A percentile compares a stretch with the other conserved stretches of the same genome.
These are phyloP conservation scores for Parnassius glacialis DNA, from an alignment of 2,888 invertebrate species.

Conservation along the genomic window DNA sequence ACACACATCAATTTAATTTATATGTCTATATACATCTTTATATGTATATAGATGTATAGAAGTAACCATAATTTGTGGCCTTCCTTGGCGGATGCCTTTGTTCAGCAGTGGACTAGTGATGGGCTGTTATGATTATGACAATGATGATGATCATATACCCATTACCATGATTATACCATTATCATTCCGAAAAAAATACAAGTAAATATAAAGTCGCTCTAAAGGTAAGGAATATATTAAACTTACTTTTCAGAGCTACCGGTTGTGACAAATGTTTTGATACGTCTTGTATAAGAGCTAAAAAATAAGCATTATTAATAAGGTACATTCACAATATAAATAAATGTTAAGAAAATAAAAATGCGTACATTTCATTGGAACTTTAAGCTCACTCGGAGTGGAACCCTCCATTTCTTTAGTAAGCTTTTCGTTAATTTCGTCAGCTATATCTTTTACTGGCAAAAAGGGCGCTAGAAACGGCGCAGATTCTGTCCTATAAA, in stretches of 20 bases:
- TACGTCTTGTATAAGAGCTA: conserved; percentile 54
- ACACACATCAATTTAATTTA: too few relatives aligned
- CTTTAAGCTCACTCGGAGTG: conserved; percentile 44
- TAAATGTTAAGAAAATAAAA: not conserved
- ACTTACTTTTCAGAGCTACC: conserved; percentile 59
- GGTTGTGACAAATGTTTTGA: conserved; percentile 55
- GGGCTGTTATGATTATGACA: too few relatives aligned
- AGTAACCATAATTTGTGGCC: too few relatives aligned
- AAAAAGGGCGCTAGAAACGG: conserved; percentile 49
- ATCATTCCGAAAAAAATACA: too few relatives aligned
- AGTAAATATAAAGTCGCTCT: not conserved
- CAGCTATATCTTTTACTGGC: conserved; percentile 59
- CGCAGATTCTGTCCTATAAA: conserved; percentile 46
- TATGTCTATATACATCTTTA: too few relatives aligned
- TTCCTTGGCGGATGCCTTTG: too few relatives aligned
- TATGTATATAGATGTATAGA: too few relatives aligned
- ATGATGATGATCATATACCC: too few relatives aligned
- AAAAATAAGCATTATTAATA: conserved; percentile 28
- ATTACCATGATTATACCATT: too few relatives aligned
- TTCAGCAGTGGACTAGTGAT: too few relatives aligned
- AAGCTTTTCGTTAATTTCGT: conserved; percentile 50
- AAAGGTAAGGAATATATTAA: not conserved
- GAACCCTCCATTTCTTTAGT: conserved; percentile 41
- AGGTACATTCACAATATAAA: too few relatives aligned
- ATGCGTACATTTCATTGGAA: conserved; percentile 52